Conservation (phyloP, 1,140 invertebrate species). For the Coptotermes formosanus region DNA sequence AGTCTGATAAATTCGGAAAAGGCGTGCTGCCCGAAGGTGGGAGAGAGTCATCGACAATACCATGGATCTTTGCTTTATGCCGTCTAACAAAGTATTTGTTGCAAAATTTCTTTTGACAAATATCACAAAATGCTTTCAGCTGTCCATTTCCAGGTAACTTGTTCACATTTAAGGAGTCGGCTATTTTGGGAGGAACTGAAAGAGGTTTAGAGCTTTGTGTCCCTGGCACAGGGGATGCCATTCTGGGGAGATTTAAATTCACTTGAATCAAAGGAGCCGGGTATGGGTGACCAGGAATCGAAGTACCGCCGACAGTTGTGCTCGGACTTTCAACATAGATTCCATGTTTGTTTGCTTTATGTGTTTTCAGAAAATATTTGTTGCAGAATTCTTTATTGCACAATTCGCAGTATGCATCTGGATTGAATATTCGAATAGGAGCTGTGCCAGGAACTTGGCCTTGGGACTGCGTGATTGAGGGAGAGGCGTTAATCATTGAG, state of each 20-base stretch:
- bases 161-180: background rate
- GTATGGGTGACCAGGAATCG: background rate
- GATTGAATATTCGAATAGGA: constrained; percentile 84
- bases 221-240: background rate
- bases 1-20: background rate
- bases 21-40: background rate
- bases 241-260: background rate
- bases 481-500: constrained; percentile 41
- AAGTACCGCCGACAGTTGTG: background rate
- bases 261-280: constrained; percentile 33
- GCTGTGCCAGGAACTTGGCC: constrained; percentile 50
- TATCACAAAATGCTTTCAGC: constrained; percentile 50
- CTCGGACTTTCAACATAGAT: constrained; percentile 66
- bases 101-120: constrained; percentile 70
- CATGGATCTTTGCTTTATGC: constrained; percentile 59
- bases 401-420: constrained; percentile 91
- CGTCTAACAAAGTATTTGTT: constrained; percentile 73
- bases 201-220: background rate
- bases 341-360: constrained; percentile 93
- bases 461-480: background rate
- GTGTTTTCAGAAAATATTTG: constrained; percentile 98
- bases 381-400: constrained; percentile 99
- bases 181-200: background rate
- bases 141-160: constrained; percentile 36
- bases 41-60: constrained; percentile 45